Evolutionary conservation across 1,140 invertebrate genomes (phyloP).

Genomic region (Drosophila insularis): DNA sequence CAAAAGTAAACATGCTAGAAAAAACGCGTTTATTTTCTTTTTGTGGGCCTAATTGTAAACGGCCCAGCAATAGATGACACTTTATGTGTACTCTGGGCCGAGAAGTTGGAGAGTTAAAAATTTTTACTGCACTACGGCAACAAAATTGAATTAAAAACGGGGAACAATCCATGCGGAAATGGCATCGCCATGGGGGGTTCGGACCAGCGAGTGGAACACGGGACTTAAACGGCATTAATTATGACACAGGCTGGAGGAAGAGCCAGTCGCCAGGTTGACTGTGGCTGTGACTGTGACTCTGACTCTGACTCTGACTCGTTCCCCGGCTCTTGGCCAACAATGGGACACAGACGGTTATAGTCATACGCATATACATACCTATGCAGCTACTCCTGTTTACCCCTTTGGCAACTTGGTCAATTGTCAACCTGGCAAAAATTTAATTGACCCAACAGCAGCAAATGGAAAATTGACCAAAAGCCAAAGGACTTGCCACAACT

Average conservation of each 20-base stretch:
- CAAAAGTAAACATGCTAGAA: constrained; percentile 40
- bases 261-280: constrained; percentile 16
- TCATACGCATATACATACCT: not conserved
- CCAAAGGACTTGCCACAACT: constrained; percentile 66
- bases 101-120: constrained; percentile 32
- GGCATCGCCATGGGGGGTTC: constrained; percentile 54
- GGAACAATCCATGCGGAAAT: constrained; percentile 40
- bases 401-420: constrained; percentile 16
- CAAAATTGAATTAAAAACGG: constrained; percentile 73
- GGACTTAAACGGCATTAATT: constrained; percentile 79
- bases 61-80: constrained; percentile 66
- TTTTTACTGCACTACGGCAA: constrained; percentile 49
- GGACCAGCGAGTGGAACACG: constrained; percentile 42
- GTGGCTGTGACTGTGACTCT: not conserved
- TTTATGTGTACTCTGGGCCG: constrained; percentile 63
- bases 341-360: constrained; percentile 3
- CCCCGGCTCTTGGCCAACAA: not conserved
- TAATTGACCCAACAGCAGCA: constrained; percentile 63
- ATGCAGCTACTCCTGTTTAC: not conserved
- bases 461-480: constrained; percentile 32
- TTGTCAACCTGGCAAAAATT: constrained; percentile 65
- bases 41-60: constrained; percentile 70
- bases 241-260: constrained; percentile 50
- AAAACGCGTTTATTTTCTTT: constrained; percentile 32
- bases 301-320: constrained; percentile 17